Evolutionary conservation across 2,888 invertebrate genomes (phyloP).

Genomic region (Timema podura): DNA sequence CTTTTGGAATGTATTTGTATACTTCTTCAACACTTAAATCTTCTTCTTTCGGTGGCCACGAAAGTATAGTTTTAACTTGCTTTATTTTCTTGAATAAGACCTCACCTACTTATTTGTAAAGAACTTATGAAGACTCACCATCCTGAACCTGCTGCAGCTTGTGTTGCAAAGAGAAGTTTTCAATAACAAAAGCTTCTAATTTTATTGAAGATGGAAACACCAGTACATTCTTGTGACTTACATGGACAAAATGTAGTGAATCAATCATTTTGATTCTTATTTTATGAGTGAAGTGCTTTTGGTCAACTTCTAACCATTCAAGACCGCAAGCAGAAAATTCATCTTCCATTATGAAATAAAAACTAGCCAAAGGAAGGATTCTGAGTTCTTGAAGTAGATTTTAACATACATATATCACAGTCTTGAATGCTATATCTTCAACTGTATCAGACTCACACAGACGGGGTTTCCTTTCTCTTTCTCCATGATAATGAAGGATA

Average conservation of each 20-base stretch:
- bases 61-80: background rate
- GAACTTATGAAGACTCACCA: background rate
- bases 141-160: background rate
- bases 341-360: background rate
- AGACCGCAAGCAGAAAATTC: slow-evolving; percentile 4
- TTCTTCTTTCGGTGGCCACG: background rate
- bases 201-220: background rate
- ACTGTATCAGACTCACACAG: slow-evolving; percentile 1
- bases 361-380: background rate
- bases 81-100: slow-evolving; percentile 11
- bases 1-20: slow-evolving; percentile 2
- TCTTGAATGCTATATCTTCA: background rate
- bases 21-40: slow-evolving; percentile 7
- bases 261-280: background rate
- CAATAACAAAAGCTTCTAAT: background rate
- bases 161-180: slow-evolving; percentile 11
- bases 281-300: background rate
- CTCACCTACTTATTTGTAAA: background rate
- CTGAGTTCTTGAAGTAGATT: background rate
- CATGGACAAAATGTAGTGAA: background rate
- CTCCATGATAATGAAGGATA: background rate
- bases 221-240: background rate
- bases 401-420: slow-evolving; percentile 2
- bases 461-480: slow-evolving; percentile 2
- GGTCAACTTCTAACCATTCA: background rate